A percentile compares a stretch with the other conserved stretches of the same genome.
Conservation (phyloP, 2,888 invertebrate species). For the Ptilodon capucinus region DNA sequence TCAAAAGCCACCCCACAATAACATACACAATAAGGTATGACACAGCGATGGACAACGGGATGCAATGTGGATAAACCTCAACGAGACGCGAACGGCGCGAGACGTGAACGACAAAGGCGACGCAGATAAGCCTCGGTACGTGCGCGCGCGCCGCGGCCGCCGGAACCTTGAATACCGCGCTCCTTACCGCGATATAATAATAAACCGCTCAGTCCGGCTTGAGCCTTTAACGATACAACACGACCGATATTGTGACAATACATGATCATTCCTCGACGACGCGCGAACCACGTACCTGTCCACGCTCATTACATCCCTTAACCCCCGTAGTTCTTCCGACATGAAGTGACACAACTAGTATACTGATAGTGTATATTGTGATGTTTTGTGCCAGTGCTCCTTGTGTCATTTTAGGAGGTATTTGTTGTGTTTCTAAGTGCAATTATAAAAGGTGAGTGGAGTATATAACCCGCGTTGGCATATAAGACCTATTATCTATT, state of each 20-base stretch:
- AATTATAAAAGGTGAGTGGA: conserved; percentile 63
- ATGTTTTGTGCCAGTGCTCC: conserved; percentile 72
- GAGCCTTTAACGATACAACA: conserved; percentile 74
- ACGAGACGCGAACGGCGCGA: conserved; percentile 26
- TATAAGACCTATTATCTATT: no score
- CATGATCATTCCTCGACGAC: conserved; percentile 27
- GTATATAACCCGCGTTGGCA: no score
- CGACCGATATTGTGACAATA: conserved; percentile 60
- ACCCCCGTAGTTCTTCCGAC: conserved; percentile 35
- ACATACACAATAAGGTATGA: no score
- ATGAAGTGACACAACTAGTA: conserved; percentile 62
- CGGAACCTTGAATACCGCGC: conserved; percentile 74
- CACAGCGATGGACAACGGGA: background rate
- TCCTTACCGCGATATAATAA: conserved; percentile 77
- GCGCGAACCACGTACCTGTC: conserved; percentile 38
- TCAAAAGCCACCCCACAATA: background rate
- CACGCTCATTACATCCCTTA: no score
- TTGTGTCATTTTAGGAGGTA: conserved; percentile 69
- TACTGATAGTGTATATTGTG: conserved; percentile 70
- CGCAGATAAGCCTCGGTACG: conserved; percentile 72
- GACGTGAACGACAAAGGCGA: conserved; percentile 57
- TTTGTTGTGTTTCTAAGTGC: conserved; percentile 46
- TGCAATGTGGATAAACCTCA: background rate
- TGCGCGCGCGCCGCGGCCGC: conserved; percentile 62
- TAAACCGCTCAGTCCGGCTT: conserved; percentile 75